phyloP scores from a whole-genome alignment of 2,797 vertebrate genomes.

The Poecilia velifera region DNA sequence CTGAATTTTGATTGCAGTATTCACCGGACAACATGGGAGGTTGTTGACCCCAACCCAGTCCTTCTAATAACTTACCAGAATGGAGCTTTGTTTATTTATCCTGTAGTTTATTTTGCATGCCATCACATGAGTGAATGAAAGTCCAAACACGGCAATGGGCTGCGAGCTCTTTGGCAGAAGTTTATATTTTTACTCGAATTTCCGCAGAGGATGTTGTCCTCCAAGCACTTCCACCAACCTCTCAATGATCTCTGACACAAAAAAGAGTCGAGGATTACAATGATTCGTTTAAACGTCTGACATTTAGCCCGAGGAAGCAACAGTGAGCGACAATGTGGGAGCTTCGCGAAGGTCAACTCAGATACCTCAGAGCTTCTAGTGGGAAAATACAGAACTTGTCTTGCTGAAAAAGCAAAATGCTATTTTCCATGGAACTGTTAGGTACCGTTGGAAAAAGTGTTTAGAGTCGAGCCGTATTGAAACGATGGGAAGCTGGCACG shows the following conservation, averaged over 20 bases:
- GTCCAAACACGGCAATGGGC: slow-evolving; percentile 55
- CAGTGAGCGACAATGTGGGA: neutral
- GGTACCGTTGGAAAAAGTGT: neutral
- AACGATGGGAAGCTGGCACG: slow-evolving; percentile 31
- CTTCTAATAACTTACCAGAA: slow-evolving; percentile 32
- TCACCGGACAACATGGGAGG: slow-evolving; percentile 22
- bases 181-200: slow-evolving; percentile 42
- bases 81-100: slow-evolving; percentile 61
- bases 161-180: slow-evolving; percentile 12
- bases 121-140: slow-evolving; percentile 56
- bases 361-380: neutral
- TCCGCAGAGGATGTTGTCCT: slow-evolving; percentile 63
- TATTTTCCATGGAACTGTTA: neutral
- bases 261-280: slow-evolving; percentile 6
- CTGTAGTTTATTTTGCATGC: slow-evolving; percentile 58
- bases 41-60: slow-evolving; percentile 23
- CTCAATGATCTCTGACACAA: slow-evolving; percentile 36
- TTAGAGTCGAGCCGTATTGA: neutral
- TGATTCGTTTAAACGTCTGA: neutral
- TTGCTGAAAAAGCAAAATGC: neutral
- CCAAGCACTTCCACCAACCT: slow-evolving; percentile 45
- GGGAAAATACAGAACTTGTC: slow-evolving; percentile 3
- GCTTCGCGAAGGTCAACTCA: neutral
- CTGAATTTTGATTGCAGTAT: neutral
- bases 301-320: neutral